Evolutionary conservation across 2,888 invertebrate species (phyloP).

Genomic region (Chymomyza caudatula): DNA sequence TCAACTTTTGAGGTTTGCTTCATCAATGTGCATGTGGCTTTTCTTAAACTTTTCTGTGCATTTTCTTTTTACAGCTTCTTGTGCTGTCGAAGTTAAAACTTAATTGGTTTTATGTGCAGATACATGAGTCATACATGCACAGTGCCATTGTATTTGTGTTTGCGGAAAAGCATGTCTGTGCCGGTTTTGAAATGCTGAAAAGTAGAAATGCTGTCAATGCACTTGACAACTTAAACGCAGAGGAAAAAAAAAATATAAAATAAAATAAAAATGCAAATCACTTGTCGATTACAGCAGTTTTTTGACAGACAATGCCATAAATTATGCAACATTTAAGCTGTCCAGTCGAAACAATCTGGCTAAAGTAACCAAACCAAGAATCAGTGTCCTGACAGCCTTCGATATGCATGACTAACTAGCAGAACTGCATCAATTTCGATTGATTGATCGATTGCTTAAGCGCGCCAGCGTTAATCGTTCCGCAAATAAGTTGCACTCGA

Average conservation of each 20-base stretch:
- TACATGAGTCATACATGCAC: constrained; percentile 30
- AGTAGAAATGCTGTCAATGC: background rate
- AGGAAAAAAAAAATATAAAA: background rate
- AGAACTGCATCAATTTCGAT: constrained; percentile 34
- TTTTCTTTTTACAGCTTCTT: constrained; percentile 15
- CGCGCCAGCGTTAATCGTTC: constrained; percentile 38
- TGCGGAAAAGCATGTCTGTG: background rate
- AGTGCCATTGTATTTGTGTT: background rate
- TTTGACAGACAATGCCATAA: constrained; percentile 38
- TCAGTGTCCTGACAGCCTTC: constrained; percentile 49
- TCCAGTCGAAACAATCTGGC: background rate
- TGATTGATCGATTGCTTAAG: constrained; percentile 48
- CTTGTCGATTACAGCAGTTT: constrained; percentile 28
- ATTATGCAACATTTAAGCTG: constrained; percentile 38
- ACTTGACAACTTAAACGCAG: background rate
- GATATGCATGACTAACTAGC: constrained; percentile 60
- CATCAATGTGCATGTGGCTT: constrained; percentile 18
- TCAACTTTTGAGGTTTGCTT: constrained; percentile 41
- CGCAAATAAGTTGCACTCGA: background rate
- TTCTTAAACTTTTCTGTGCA: background rate
- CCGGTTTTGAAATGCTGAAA: background rate
- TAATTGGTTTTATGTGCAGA: constrained; percentile 56
- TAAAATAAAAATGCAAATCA: constrained; percentile 6
- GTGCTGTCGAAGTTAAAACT: constrained; percentile 30
- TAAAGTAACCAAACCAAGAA: background rate